Percentiles rank a stretch among this genome's conserved stretches.
phyloP scores from a whole-genome alignment of 2,113 vertebrate genomes.

The Oreochromis aureus region DNA sequence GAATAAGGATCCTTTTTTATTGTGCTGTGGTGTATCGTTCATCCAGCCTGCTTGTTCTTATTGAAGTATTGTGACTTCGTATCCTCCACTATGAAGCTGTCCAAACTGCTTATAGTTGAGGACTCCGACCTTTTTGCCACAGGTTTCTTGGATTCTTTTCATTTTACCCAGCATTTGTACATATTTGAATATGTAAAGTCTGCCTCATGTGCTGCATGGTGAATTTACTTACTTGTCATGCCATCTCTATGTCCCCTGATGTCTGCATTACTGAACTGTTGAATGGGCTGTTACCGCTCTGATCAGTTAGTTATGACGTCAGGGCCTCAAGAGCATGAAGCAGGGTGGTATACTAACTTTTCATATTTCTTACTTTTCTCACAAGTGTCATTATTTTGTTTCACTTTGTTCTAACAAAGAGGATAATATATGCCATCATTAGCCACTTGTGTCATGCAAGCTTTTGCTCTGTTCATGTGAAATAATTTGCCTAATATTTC shows the following conservation, averaged over 20 bases:
- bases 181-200: background rate
- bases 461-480: background rate
- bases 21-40: too few relatives aligned
- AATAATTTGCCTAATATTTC: background rate
- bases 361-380: background rate
- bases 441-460: background rate
- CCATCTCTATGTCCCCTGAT: background rate
- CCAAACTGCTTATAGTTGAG: too few relatives aligned
- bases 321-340: rapidly evolving
- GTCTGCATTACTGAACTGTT: background rate
- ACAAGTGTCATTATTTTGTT: background rate
- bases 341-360: background rate
- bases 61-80: too few relatives aligned
- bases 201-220: background rate
- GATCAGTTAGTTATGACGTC: background rate
- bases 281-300: background rate
- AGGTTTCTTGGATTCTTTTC: too few relatives aligned
- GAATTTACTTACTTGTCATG: background rate
- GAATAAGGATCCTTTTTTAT: too few relatives aligned
- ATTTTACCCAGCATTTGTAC: background rate
- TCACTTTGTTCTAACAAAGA: background rate
- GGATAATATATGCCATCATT: background rate
- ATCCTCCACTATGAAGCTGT: too few relatives aligned
- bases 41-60: too few relatives aligned
- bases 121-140: too few relatives aligned